These are phyloP conservation scores for Pogonocichla stellata DNA, from an alignment of 2,113 vertebrate species.

Conservation along the genomic window DNA sequence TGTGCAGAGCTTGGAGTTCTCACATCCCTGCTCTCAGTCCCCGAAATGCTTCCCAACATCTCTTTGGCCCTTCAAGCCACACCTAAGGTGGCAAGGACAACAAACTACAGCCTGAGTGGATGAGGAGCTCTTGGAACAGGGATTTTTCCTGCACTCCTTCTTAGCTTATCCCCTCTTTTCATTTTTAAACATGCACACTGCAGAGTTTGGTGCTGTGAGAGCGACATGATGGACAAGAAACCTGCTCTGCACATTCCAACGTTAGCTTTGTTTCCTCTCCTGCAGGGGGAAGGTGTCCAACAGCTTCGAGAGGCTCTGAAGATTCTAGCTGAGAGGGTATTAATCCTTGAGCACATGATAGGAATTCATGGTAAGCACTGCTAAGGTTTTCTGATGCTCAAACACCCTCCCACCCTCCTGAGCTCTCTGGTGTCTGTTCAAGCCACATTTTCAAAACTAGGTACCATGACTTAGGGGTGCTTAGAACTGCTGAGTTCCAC, in stretches of 20 bases:
- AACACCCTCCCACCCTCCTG: not conserved
- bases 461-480: not conserved
- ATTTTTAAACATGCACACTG: not conserved
- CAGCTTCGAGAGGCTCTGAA: constrained; percentile 97
- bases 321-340: constrained; percentile 94
- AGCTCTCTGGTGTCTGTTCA: not conserved
- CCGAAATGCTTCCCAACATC: not conserved
- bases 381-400: not conserved
- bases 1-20: not conserved
- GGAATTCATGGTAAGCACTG: constrained; percentile 87
- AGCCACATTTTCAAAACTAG: not conserved
- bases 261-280: not conserved
- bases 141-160: not conserved
- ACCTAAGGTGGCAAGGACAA: not conserved
- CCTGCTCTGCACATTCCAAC: not conserved
- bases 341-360: constrained; percentile 98
- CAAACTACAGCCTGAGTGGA: not conserved
- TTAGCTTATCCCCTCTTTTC: not conserved
- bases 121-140: not conserved
- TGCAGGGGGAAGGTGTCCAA: constrained; percentile 86
- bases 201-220: not conserved
- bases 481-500: not conserved
- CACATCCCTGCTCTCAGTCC: not conserved
- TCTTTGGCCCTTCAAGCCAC: not conserved
- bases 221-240: not conserved